phyloP scores from a whole-genome alignment of 2,888 invertebrate species.

The Ennomos quercinarius region DNA sequence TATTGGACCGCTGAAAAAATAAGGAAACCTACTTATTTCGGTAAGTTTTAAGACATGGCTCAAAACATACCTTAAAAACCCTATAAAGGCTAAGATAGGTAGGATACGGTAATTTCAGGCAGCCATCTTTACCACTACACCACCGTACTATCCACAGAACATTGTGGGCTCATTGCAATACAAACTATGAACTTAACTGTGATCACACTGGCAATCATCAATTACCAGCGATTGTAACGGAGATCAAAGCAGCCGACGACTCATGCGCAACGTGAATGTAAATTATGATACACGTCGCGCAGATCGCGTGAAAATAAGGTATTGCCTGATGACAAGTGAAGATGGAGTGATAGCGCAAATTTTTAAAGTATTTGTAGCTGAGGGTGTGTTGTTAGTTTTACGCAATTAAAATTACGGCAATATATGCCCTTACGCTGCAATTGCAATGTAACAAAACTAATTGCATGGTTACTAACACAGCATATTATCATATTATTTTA shows the following conservation, averaged over 20 bases:
- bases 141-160: constrained; percentile 2
- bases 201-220: constrained; percentile 67
- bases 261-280: constrained; percentile 70
- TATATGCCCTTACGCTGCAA: no score
- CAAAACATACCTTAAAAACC: no score
- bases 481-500: no score
- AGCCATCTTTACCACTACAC: not conserved
- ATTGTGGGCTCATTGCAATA: constrained; percentile 1
- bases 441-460: no score
- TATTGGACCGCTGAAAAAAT: no score
- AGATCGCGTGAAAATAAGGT: constrained; percentile 55
- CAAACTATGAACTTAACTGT: constrained; percentile 15
- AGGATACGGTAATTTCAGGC: no score
- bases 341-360: constrained; percentile 36
- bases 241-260: constrained; percentile 77
- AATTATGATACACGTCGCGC: constrained; percentile 65
- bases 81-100: no score
- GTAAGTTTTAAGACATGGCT: no score
- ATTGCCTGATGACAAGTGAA: constrained; percentile 43
- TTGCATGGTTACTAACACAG: no score
- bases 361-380: constrained; percentile 17
- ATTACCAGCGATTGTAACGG: constrained; percentile 79
- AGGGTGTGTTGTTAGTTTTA: not conserved
- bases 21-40: no score
- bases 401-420: no score